Conservation (phyloP, 2,888 invertebrate genomes). For the Calliopum simillimum region DNA sequence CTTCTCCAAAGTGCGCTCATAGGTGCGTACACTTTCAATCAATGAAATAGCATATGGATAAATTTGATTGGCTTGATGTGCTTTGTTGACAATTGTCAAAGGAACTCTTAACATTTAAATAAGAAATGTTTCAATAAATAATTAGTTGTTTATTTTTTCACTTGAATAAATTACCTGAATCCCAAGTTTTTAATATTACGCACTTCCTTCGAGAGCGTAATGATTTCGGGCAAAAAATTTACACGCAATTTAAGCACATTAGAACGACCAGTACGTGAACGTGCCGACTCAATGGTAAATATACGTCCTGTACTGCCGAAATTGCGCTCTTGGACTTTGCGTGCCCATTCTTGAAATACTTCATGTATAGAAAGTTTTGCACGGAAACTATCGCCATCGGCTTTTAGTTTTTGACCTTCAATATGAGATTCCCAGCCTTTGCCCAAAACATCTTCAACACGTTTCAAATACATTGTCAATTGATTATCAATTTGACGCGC, state of each 20-base stretch:
- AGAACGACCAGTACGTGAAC: conserved; percentile 79
- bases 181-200: conserved; percentile 95
- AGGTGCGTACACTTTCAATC: conserved; percentile 96
- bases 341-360: conserved; percentile 98
- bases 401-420: conserved; percentile 97
- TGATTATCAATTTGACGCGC: conserved; percentile 98
- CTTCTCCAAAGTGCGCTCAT: conserved; percentile 97
- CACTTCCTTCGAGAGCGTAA: conserved; percentile 98
- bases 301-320: conserved; percentile 94
- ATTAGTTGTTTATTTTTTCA: not conserved
- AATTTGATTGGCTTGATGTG: conserved; percentile 97
- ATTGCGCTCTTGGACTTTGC: conserved; percentile 93
- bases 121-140: conserved; percentile 55
- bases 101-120: conserved; percentile 80
- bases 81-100: conserved; percentile 97
- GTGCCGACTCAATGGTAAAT: conserved; percentile 89
- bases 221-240: conserved; percentile 98
- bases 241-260: conserved; percentile 90
- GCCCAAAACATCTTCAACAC: conserved; percentile 98
- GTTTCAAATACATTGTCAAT: conserved; percentile 92
- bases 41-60: conserved; percentile 99
- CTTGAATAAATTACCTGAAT: conserved; percentile 72
- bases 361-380: conserved; percentile 96
- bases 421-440: conserved; percentile 99
- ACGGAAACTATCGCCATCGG: conserved; percentile 97